These are phyloP conservation scores for Parapsyche elsis DNA, from an alignment of 1,140 invertebrate species.

Conservation along the genomic window DNA sequence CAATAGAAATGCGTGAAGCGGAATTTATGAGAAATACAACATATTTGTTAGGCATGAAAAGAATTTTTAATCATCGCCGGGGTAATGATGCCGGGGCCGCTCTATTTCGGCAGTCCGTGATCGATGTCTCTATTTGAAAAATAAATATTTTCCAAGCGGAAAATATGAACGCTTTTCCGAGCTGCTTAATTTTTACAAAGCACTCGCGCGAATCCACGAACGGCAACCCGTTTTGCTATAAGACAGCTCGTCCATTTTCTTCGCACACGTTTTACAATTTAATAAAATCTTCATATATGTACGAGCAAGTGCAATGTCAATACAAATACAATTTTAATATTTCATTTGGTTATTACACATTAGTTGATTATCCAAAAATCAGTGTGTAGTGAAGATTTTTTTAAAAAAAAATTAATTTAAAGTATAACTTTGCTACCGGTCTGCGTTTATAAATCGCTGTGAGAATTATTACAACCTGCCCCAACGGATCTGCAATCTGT, in stretches of 20 bases:
- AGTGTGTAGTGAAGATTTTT: too few relatives aligned
- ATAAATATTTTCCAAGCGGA: not conserved
- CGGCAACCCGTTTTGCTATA: too few relatives aligned
- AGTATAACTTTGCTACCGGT: not conserved
- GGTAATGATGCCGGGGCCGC: not conserved
- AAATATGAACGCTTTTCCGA: too few relatives aligned
- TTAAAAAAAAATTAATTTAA: not conserved
- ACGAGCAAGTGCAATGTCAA: too few relatives aligned
- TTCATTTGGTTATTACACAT: too few relatives aligned
- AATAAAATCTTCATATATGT: too few relatives aligned
- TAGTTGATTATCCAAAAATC: too few relatives aligned
- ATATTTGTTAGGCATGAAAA: constrained; percentile 42
- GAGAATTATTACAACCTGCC: constrained; percentile 46
- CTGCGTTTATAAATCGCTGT: constrained; percentile 10
- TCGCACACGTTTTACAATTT: too few relatives aligned
- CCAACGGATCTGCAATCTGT: constrained; percentile 43
- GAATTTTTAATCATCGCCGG: constrained; percentile 45
- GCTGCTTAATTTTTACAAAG: too few relatives aligned
- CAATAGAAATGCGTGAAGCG: constrained; percentile 16
- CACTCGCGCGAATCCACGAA: too few relatives aligned
- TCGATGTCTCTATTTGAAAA: not conserved
- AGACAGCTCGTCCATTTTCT: too few relatives aligned
- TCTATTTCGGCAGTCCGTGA: constrained; percentile 1
- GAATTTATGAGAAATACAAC: constrained; percentile 48
- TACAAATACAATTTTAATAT: too few relatives aligned